Base-by-base conservation (phyloP, 2,888 invertebrate genomes). In the Calliopum simillimum region DNA sequence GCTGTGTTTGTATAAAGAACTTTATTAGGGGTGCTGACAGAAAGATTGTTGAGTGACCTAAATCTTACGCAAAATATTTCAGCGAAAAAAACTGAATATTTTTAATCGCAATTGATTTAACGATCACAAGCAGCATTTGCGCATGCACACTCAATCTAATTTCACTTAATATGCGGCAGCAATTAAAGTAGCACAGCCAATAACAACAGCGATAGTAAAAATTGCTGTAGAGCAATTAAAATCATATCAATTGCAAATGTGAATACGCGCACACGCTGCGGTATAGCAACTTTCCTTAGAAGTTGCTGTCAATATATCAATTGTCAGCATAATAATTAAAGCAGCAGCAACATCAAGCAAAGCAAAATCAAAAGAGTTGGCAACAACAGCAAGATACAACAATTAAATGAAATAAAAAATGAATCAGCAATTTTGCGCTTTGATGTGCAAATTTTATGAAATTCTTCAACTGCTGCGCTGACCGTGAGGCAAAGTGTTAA, bases 401-500 rank as follows among this genome's bases (percentile, higher is more conserved):
- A 58, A 59, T 13, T 66, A 51, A 51, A 16, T 61, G 59, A 47
- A 66, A 49, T 49, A 66, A 13, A 46, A 43, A 62, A 71, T 71
- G 61, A 51, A 61, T 67, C 61, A 71, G 43, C 64, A 58, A 56
- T 64, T 49, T 14, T n/a, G 43, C n/a, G n/a, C 62, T 21, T 56
- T 46, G 23, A 56, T 44, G 44, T 66, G 44, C 56, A 43, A 41
- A 65, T 55, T 43, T 55, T 43, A 63, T 13, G 5, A 44, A 43
- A 61, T 49, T 49, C 49, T 49, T n/a, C 49, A 33, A 6, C 33
- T 33, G 16, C n/a, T 49, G 12, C 41, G 64, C 64, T 51, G 63
- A 53, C 64, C 64, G 53, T 64, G 64, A 64, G 33, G 64, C 64
- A 64, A 33, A 33, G 33, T 64, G 64, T 64, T 64, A 64, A 64